Conservation (phyloP, 1,140 invertebrate genomes). For the Probaryconus sp. region DNA sequence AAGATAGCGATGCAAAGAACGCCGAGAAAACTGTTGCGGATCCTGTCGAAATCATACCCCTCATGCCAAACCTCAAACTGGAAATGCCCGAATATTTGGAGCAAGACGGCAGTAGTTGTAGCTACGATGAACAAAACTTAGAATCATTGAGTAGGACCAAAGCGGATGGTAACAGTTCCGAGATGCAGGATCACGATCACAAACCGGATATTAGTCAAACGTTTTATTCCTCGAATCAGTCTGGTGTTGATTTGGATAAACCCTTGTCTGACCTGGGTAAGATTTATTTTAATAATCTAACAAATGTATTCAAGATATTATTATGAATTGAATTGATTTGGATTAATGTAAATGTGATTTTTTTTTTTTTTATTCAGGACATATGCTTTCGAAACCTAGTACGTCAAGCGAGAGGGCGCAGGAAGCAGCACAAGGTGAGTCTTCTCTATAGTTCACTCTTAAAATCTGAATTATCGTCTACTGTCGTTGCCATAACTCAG, state of each 20-base stretch:
- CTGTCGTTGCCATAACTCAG: slow-evolving; percentile 56
- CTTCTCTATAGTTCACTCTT: slow-evolving; percentile 30
- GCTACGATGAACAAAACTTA: slow-evolving; percentile 76
- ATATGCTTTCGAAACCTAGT: slow-evolving; percentile 76
- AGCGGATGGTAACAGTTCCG: slow-evolving; percentile 69
- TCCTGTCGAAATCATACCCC: slow-evolving; percentile 77
- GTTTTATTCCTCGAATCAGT: slow-evolving; percentile 75
- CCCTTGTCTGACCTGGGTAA: slow-evolving; percentile 74
- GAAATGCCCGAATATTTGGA: slow-evolving; percentile 78
- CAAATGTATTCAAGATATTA: too few species aligned
- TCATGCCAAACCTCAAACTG: slow-evolving; percentile 77
- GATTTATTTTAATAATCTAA: too few species aligned
- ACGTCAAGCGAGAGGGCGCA: slow-evolving; percentile 76
- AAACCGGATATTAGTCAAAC: slow-evolving; percentile 76
- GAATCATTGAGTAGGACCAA: slow-evolving; percentile 71
- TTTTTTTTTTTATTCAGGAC: slow-evolving; percentile 68
- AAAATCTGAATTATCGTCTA: slow-evolving; percentile 54
- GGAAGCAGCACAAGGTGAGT: slow-evolving; percentile 78
- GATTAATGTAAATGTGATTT: slow-evolving; percentile 27
- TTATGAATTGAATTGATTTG: slow-evolving; percentile 12
- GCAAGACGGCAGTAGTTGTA: slow-evolving; percentile 77
- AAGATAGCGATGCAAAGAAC: slow-evolving; percentile 70
- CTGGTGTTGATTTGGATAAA: slow-evolving; percentile 72
- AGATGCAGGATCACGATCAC: slow-evolving; percentile 70
- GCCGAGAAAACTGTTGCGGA: slow-evolving; percentile 68